Conservation (phyloP, 2,113 vertebrate species). For the Gymnorhina tibicen region DNA sequence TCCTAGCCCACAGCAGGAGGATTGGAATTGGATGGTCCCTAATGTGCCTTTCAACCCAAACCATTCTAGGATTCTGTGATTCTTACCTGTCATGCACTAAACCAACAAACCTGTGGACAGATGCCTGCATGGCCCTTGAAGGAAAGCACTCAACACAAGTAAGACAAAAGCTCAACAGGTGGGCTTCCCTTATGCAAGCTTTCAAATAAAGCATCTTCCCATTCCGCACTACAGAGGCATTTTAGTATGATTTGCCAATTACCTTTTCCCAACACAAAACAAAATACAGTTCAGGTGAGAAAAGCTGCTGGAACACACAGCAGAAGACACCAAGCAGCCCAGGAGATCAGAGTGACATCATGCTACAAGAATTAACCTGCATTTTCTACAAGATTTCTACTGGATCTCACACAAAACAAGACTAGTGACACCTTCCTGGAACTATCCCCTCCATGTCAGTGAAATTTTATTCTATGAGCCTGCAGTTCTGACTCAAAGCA, state of each 20-base stretch:
- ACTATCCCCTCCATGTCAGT: background rate
- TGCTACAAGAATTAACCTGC: background rate
- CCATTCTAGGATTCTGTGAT: background rate
- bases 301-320: background rate
- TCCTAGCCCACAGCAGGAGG: background rate
- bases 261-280: background rate
- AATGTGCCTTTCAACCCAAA: background rate
- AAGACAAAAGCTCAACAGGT: background rate
- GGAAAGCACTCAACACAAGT: background rate
- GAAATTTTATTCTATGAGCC: background rate
- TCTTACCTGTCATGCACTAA: background rate
- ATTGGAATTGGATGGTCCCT: background rate
- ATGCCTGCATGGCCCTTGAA: background rate
- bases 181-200: background rate
- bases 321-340: background rate
- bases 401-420: background rate
- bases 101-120: background rate
- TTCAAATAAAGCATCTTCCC: background rate
- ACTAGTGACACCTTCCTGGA: background rate
- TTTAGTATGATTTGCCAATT: background rate
- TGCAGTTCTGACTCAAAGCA: background rate
- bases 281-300: background rate
- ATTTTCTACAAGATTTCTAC: background rate
- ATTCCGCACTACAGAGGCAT: background rate
- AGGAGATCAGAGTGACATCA: background rate